Base-by-base conservation (phyloP, 1,140 invertebrate species). In the Agrypnia vestita region DNA sequence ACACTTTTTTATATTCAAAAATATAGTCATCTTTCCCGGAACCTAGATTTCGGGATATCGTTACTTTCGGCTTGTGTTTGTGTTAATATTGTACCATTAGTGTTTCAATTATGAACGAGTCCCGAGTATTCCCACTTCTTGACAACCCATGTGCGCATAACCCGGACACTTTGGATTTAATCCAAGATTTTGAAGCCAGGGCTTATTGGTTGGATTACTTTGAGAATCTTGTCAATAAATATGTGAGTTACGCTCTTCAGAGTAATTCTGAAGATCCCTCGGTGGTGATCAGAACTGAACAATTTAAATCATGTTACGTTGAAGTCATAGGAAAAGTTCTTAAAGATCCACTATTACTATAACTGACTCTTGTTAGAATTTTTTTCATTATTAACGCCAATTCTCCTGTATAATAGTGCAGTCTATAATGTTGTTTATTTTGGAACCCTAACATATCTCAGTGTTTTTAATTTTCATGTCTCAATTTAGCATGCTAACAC, bases 121-220 rank as follows among this genome's bases (percentile, higher is more conserved):
- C 82, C 49, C 81, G 78, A 76, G 75, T 86, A 51, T 89, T 88
- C 82, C 87, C 90, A 15, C 84, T 91, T 73, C 84, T 91, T 67
- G 84, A 86, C 79, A 85, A 91, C 85, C 86, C 86, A 21, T 77
- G 83, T 9, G 80, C 88, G 84, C 98, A 98, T 88, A 92, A 93
- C 86, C 96, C 97, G n/a, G 97, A 99, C 87, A 96, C 96, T 17
- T 93, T 97, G 71, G 96, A 99, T 89, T 90, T 99, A 12, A 93
- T 94, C 62, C 90, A 93, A 84, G 96, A 98, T 89, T 90, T 91
- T 82, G 95, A 96, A 87, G 97, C 97, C 17, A 92, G 97, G 84
- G 92, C 95, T 81, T 99, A 99, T 89, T 99, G 98, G 98, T 89
- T 99, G 62, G 90, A 94, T 98, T 98, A 96, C 86, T 96, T 99